phyloP scores from a whole-genome alignment of 2,797 vertebrate genomes.

The Balearica regulorum region DNA sequence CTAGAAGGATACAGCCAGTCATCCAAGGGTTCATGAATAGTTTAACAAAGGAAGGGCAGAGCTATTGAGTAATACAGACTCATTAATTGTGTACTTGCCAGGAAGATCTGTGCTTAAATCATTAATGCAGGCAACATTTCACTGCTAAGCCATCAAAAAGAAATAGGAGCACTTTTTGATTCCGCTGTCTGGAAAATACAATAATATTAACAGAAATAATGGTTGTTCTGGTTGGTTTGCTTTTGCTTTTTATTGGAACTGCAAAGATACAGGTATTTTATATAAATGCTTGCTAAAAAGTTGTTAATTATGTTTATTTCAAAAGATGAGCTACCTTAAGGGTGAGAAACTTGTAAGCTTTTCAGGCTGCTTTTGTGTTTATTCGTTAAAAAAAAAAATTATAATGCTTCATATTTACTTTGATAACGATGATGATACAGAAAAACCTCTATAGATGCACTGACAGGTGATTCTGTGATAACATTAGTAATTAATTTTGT shows the following conservation, averaged over 20 bases:
- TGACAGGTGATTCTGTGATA: background rate
- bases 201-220: conserved; percentile 62
- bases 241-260: conserved; percentile 74
- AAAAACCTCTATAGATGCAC: background rate
- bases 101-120: conserved; percentile 88
- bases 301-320: background rate
- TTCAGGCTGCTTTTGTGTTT: background rate
- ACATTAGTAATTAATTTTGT: conserved; percentile 13
- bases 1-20: conserved; percentile 57
- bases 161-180: conserved; percentile 62
- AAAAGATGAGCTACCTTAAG: background rate
- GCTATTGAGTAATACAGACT: conserved; percentile 89
- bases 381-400: background rate
- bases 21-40: conserved; percentile 84
- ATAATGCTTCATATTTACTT: background rate
- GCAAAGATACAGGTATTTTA: conserved; percentile 83
- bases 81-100: conserved; percentile 91
- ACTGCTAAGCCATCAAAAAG: conserved; percentile 71
- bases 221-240: conserved; percentile 67
- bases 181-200: conserved; percentile 67
- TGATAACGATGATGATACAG: background rate
- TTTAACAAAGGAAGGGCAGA: conserved; percentile 83
- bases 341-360: background rate
- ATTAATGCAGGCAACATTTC: conserved; percentile 90
- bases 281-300: background rate